Evolutionary conservation across 2,113 vertebrate genomes (phyloP).

Genomic region (Rhagologus leucostigma): DNA sequence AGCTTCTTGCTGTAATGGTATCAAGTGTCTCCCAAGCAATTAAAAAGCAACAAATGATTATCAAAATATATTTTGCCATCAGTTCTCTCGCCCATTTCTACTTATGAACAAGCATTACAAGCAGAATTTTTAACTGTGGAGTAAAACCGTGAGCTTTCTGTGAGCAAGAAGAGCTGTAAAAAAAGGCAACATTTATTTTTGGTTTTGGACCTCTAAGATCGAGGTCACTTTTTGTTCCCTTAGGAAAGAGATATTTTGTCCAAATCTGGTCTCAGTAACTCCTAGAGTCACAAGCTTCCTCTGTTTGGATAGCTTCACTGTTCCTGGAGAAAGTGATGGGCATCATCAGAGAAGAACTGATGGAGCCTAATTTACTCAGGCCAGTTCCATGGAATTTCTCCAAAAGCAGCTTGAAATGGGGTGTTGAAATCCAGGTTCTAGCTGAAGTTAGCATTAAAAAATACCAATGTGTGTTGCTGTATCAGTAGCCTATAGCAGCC

Average conservation of each 20-base stretch:
- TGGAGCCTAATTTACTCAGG: neutral
- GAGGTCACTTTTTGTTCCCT: slow-evolving; percentile 1
- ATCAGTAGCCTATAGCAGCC: neutral
- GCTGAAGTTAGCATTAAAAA: neutral
- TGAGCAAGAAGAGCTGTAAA: neutral
- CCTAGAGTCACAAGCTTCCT: neutral
- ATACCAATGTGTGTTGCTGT: neutral
- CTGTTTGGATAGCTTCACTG: neutral
- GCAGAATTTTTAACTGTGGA: neutral
- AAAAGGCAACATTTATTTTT: slow-evolving; percentile 1
- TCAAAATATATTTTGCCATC: neutral
- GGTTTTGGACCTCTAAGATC: neutral
- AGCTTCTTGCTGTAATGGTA: neutral
- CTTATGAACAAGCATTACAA: neutral
- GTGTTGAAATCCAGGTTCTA: neutral
- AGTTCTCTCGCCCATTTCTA: neutral
- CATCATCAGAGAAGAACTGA: neutral
- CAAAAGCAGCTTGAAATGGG: neutral
- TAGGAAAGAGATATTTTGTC: slow-evolving; percentile 32
- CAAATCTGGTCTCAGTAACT: slow-evolving; percentile 10
- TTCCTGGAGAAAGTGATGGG: neutral
- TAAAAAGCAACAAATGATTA: neutral
- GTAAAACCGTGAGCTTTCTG: neutral
- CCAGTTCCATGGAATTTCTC: neutral
- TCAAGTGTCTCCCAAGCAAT: neutral